Evolutionary conservation across 1,140 invertebrate species (phyloP), one percentile per base, ranked within the genome.

Genomic region (Diachasma alloeum): DNA sequence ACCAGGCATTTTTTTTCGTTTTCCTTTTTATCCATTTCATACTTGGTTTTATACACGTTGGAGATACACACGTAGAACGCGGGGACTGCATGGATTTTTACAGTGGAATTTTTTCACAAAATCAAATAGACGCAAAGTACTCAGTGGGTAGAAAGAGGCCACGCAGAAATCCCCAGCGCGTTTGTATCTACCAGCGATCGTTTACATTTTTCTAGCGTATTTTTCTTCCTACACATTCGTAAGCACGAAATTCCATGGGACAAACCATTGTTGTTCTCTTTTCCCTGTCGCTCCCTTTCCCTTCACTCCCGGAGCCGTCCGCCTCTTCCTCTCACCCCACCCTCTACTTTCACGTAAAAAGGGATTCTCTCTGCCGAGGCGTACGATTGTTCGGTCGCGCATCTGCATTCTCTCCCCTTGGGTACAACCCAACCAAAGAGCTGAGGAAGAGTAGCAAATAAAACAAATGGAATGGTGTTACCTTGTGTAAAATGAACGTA

Each of bases 121-220:
- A 74, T 74, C 73, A 68, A 74, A 74, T 74, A 66, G 56, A 74
- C 39, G 73, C 42, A 46, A 74, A 74, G 66, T 74, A 44, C 19
- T 74, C 10, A 66, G 39, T 67, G 44, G 15, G 36, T 31, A 68
- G 66, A 56, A 67, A 44, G 31, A 46, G 66, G 73, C 8, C 31
- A 46, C 11, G 56, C 4, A 48, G 11, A 31, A 36, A 22, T 8
- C 69, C 17, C 19, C 10, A 72, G 22, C 42, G 8, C 39, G 42
- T 72, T 42, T 48, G 39, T 74, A 66, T 42, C 15, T 71, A 71
- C 67, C 24, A 44, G 17, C 73, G 63, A 74, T 74, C 73, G 73
- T 74, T 74, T 74, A 74, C 73, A 74, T 74, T 74, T 67, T 74
- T 42, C 66, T 68, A 63, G 59, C 36, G 39, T 74, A 42, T 74